Evolutionary conservation across 2,888 invertebrate species (phyloP).

Genomic region (Trachelus stipa): DNA sequence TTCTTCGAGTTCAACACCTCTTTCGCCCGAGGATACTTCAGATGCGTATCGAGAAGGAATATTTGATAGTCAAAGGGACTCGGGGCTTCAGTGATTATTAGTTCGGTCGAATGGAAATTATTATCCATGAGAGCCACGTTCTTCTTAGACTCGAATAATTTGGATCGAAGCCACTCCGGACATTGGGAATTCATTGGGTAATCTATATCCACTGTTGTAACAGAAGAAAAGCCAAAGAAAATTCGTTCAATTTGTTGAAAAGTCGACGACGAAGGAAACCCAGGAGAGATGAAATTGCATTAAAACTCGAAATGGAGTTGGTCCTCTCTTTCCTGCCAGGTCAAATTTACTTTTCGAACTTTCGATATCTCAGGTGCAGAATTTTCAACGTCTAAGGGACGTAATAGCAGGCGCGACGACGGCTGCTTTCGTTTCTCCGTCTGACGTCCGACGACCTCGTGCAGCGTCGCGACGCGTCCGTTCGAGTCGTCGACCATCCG

Average conservation of each 20-base stretch:
- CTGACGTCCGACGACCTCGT: not conserved
- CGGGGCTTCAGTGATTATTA: not conserved
- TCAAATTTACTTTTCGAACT: slow-evolving; percentile 60
- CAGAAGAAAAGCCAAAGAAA: not conserved
- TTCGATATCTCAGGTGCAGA: slow-evolving; percentile 42
- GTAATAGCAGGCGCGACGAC: not conserved
- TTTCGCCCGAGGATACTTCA: not conserved
- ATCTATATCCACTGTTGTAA: not conserved
- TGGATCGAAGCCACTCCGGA: not conserved
- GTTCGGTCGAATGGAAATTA: not conserved
- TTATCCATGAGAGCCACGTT: not conserved
- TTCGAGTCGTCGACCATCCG: not conserved
- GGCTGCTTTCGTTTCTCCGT: not conserved
- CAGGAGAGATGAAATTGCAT: slow-evolving; percentile 1
- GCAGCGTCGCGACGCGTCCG: not conserved
- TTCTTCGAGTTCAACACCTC: not conserved
- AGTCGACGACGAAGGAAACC: slow-evolving; percentile 2
- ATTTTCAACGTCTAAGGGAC: not conserved
- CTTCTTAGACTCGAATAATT: not conserved
- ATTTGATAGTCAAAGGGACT: not conserved
- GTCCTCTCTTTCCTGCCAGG: slow-evolving; percentile 28
- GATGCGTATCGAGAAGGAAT: not conserved
- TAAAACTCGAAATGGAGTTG: slow-evolving; percentile 9
- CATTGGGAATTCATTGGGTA: not conserved
- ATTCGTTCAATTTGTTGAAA: slow-evolving; percentile 5